Base-by-base conservation (phyloP, 2,797 vertebrate species). In the Poecilia picta region DNA sequence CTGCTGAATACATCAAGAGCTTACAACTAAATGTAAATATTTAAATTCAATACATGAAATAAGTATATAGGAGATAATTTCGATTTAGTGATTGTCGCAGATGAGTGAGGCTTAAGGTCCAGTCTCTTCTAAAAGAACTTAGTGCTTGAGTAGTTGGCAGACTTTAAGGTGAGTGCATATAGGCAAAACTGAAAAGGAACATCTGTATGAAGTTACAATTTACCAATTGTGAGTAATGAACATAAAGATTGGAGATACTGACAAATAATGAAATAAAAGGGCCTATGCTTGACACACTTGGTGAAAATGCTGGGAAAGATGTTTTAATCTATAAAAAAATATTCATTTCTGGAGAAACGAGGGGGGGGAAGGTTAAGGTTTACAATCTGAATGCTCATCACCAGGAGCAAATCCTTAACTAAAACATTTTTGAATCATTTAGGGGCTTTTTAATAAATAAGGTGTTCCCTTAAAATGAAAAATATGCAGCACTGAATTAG, bases 41-140 rank as follows among this genome's bases (percentile, higher is more conserved):
- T 72, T 81, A 81, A 70, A 28, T 73, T 74, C 87, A 33, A 84
- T 83, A 78, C 4, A 82, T 76, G 23, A 85, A 85, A 80, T 64
- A 81, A 76, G 78, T 79, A 88, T 47, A 80, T 51, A 76, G 4
- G 57, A 68, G 39, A 80, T 81, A 76, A 75, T 68, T 82, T 51
- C 74, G 68, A 45, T 46, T 74, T 55, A 64, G 81, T 86, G 93
- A 95, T 94, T 93, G 90, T 93, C 88, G 85, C 77, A 84, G 81
- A 82, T 28, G 18, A 8, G 74, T 76, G 82, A 23, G 0, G 25
- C 75, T 80, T 82, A 51, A 45, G 59, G 62, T 75, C 18, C 7
- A 64, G 78, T 68, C 39, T 45, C 15, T 71, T 70, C 25, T 3
- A 46, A 13, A 46, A 71, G 13, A 71, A 25, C 25, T 53, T 46